Conservation (phyloP, 1,140 invertebrate genomes). For the Papilio polytes region DNA sequence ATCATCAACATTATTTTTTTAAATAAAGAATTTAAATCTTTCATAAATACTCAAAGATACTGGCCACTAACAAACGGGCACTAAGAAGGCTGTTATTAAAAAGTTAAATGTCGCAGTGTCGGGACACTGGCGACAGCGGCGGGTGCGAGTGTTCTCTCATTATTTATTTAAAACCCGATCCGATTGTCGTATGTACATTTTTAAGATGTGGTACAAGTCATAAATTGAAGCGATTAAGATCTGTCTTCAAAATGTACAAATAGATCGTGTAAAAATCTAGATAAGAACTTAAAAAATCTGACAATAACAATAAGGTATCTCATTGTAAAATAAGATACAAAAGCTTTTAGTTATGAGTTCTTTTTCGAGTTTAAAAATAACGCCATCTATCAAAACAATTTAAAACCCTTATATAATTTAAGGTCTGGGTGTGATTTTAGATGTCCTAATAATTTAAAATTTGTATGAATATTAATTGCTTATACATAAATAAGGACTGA, state of each 20-base stretch:
- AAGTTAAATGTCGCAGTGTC: constrained; percentile 55
- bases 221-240: constrained; percentile 25
- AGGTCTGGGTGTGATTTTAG: neutral
- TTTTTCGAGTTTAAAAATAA: no score
- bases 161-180: constrained; percentile 76
- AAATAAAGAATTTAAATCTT: neutral
- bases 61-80: constrained; percentile 32
- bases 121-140: constrained; percentile 50
- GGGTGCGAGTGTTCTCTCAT: constrained; percentile 68
- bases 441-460: no score
- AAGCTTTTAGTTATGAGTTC: neutral
- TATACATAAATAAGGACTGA: neutral
- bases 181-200: constrained; percentile 68
- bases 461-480: neutral
- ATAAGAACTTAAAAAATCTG: neutral
- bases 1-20: neutral
- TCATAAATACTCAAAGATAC: neutral
- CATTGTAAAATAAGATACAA: neutral
- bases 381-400: neutral
- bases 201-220: constrained; percentile 46
- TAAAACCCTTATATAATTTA: neutral
- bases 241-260: neutral
- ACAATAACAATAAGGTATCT: neutral
- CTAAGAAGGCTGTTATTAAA: constrained; percentile 56
- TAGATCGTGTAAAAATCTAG: neutral